Percentiles rank a stretch among this genome's conserved stretches.
Evolutionary conservation across 2,113 vertebrate species (phyloP).

Genomic region (Mixornis gularis): DNA sequence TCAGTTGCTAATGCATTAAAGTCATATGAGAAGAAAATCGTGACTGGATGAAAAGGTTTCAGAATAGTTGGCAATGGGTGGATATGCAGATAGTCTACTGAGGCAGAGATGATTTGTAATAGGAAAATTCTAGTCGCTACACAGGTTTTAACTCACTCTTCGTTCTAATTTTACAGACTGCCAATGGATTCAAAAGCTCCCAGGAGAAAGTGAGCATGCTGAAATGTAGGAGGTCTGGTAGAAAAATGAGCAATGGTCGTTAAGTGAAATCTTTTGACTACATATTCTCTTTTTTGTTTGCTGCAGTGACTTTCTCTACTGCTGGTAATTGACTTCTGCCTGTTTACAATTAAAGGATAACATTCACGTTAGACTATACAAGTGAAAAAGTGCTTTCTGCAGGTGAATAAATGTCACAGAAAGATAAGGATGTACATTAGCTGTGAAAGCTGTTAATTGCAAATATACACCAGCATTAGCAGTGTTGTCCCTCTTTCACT

Average conservation of each 20-base stretch:
- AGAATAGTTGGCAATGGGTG: constrained; percentile 9
- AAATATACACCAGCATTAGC: not conserved
- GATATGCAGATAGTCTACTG: constrained; percentile 13
- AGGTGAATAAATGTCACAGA: constrained; percentile 42
- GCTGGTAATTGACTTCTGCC: constrained; percentile 32
- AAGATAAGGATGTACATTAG: constrained; percentile 4
- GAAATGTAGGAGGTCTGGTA: constrained; percentile 30
- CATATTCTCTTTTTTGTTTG: constrained; percentile 31
- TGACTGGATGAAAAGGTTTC: not conserved
- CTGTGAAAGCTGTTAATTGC: constrained; percentile 37
- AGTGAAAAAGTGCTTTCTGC: constrained; percentile 53
- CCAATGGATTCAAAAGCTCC: constrained; percentile 30
- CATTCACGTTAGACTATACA: constrained; percentile 32
- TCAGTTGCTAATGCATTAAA: not conserved
- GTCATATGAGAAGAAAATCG: not conserved
- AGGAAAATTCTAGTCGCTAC: constrained; percentile 1
- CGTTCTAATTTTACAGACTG: constrained; percentile 40
- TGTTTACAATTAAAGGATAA: constrained; percentile 67
- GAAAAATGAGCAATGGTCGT: constrained; percentile 6
- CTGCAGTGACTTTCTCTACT: constrained; percentile 21
- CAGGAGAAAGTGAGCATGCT: constrained; percentile 26
- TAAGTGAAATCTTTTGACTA: constrained; percentile 60
- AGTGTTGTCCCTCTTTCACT: not conserved
- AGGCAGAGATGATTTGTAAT: constrained; percentile 5
- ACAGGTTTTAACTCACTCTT: constrained; percentile 1